These are phyloP conservation scores for Charanyca ferruginea DNA, from an alignment of 2,888 invertebrate species.

Conservation along the genomic window DNA sequence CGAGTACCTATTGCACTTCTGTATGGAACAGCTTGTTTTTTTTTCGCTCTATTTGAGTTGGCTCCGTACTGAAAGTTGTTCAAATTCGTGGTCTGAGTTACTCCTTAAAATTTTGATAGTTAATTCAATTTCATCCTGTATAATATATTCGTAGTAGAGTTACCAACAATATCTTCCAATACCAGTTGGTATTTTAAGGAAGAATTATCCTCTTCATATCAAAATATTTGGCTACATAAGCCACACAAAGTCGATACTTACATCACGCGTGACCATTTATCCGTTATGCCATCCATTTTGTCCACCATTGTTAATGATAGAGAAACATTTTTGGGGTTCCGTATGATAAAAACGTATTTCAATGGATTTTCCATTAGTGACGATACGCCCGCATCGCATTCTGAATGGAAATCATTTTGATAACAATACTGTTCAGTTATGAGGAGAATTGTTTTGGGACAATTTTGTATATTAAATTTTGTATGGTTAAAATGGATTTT, in stretches of 20 bases:
- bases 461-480: conserved; percentile 14
- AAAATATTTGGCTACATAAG: conserved; percentile 37
- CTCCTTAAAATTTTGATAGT: no score
- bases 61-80: no score
- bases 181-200: no score
- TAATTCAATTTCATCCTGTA: no score
- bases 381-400: conserved; percentile 42
- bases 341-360: conserved; percentile 61
- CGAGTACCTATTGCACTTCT: no score
- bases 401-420: conserved; percentile 39
- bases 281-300: conserved; percentile 61
- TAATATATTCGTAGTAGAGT: no score
- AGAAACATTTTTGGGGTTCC: conserved; percentile 53
- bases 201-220: conserved; percentile 23
- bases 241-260: conserved; percentile 49
- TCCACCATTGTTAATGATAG: conserved; percentile 64
- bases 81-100: no score
- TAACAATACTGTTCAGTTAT: conserved; percentile 11
- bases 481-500: background rate
- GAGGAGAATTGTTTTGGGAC: conserved; percentile 11
- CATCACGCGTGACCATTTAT: conserved; percentile 59
- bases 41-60: no score
- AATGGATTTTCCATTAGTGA: conserved; percentile 57
- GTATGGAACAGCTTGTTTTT: no score
- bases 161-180: background rate